phyloP scores from a whole-genome alignment of 2,888 invertebrate species.

The Galerucella nymphaeae region DNA sequence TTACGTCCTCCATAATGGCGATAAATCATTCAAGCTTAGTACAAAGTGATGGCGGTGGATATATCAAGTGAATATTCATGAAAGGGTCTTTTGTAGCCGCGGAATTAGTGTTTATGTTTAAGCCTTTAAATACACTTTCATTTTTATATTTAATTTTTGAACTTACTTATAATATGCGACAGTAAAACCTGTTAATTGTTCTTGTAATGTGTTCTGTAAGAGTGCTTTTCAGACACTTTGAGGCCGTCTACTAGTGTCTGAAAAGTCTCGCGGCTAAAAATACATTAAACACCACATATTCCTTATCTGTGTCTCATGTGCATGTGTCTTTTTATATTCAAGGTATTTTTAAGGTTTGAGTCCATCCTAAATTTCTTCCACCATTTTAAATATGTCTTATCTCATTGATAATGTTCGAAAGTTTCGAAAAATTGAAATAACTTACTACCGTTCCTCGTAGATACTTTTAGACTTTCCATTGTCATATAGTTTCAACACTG shows the following conservation, averaged over 20 bases:
- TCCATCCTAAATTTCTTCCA: no score
- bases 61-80: conserved; percentile 61
- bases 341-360: no score
- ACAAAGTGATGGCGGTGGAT: conserved; percentile 33
- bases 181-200: no score
- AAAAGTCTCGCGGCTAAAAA: no score
- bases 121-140: conserved; percentile 15
- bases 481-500: conserved; percentile 40
- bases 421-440: not conserved
- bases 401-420: not conserved
- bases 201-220: no score
- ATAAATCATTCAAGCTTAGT: conserved; percentile 63
- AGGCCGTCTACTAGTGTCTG: no score
- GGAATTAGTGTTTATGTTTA: conserved; percentile 18
- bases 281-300: no score
- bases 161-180: not conserved
- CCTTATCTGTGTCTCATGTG: no score
- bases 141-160: conserved; percentile 10
- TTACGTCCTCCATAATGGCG: conserved; percentile 62
- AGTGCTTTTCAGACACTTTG: no score
- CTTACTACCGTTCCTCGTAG: not conserved
- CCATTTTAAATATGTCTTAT: no score
- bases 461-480: conserved; percentile 11
- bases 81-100: conserved; percentile 44
- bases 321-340: no score